Conservation (phyloP, 92 coral and sea anemone species). For the Siderastrea siderea region DNA sequence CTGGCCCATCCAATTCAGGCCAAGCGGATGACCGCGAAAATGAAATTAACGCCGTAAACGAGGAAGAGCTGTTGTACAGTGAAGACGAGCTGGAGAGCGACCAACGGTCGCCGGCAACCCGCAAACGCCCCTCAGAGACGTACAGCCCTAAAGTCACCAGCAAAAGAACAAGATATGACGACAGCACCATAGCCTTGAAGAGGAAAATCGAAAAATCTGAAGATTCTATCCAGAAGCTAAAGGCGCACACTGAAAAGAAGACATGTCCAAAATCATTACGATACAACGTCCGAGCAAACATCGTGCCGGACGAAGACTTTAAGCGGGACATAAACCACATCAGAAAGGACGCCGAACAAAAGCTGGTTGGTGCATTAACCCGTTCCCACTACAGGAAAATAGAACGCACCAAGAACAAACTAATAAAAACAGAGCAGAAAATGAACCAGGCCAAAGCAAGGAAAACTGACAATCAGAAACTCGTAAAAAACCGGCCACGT, state of each 20-base stretch:
- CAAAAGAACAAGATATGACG: slow-evolving; percentile 8
- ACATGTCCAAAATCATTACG: background rate
- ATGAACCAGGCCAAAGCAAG: too few relatives aligned
- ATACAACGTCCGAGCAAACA: background rate
- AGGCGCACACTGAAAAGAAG: background rate
- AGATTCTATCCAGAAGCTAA: background rate
- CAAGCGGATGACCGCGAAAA: slow-evolving; percentile 8
- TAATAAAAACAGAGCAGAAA: too few relatives aligned
- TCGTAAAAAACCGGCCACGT: too few relatives aligned
- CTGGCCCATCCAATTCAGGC: background rate
- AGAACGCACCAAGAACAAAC: too few relatives aligned
- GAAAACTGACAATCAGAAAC: too few relatives aligned
- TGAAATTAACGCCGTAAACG: background rate
- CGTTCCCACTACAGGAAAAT: too few relatives aligned
- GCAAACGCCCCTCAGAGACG: slow-evolving; percentile 4
- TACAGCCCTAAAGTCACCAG: slow-evolving; percentile 6
- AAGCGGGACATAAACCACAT: background rate
- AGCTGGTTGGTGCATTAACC: too few relatives aligned
- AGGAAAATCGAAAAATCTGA: background rate
- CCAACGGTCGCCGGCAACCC: background rate
- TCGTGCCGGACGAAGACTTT: background rate
- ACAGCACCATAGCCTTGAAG: slow-evolving; percentile 7
- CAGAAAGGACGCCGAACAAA: background rate
- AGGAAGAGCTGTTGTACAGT: slow-evolving; percentile 9
- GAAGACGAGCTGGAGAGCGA: slow-evolving; percentile 4